phyloP scores from a whole-genome alignment of 1,140 invertebrate species.

The Lucilia sericata region DNA sequence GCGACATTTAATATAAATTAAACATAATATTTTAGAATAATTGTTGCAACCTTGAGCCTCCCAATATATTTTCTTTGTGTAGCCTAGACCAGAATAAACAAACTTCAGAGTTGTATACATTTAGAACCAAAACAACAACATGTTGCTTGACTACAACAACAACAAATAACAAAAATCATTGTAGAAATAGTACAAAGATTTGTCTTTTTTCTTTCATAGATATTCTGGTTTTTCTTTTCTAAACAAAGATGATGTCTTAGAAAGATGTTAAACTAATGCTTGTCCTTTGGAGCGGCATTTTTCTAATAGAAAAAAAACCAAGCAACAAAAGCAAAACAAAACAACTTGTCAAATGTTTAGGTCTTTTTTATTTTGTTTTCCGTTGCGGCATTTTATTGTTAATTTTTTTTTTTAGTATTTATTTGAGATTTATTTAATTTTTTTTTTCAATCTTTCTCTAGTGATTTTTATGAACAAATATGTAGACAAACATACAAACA shows the following conservation, averaged over 20 bases:
- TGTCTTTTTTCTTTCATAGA: not conserved
- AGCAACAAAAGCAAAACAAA: not conserved
- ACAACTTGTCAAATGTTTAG: not conserved
- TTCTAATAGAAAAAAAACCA: not conserved
- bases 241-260: not conserved
- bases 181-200: not conserved
- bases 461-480: not conserved
- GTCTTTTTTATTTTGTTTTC: not conserved
- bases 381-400: constrained; percentile 4
- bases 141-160: not conserved
- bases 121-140: not conserved
- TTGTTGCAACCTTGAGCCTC: too few species aligned
- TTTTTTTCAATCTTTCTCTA: not conserved
- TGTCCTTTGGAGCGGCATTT: not conserved
- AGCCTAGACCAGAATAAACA: too few species aligned
- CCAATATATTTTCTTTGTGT: too few species aligned
- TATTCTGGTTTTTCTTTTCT: not conserved
- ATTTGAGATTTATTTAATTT: not conserved
- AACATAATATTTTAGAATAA: too few species aligned
- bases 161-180: constrained; percentile 9
- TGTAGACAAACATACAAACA: not conserved
- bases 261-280: not conserved
- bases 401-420: too few species aligned
- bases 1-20: too few species aligned
- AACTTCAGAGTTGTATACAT: not conserved